Evolutionary conservation across 2,888 invertebrate genomes (phyloP).

Genomic region (Drosophila rubida): DNA sequence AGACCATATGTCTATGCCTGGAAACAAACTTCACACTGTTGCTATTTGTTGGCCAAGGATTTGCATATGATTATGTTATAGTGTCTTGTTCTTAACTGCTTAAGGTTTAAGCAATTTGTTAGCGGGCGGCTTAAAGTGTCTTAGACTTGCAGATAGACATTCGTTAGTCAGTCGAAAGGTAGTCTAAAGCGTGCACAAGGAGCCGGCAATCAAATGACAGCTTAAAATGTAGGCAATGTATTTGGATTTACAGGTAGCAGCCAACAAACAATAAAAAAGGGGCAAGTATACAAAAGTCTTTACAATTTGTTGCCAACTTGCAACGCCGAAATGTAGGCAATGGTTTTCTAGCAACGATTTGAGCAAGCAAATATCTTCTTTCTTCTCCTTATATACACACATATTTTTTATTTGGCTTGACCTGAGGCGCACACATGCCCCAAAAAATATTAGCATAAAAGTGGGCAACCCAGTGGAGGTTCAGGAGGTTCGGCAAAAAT

Average conservation of each 20-base stretch:
- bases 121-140: conserved; percentile 32
- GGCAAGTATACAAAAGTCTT: conserved; percentile 21
- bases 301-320: conserved; percentile 56
- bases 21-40: neutral
- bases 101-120: conserved; percentile 26
- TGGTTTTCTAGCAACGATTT: conserved; percentile 32
- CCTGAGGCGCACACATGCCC: conserved; percentile 49
- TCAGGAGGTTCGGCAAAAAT: conserved; percentile 57
- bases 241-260: conserved; percentile 22
- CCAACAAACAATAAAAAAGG: neutral
- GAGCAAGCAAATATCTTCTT: conserved; percentile 47
- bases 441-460: conserved; percentile 70
- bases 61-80: conserved; percentile 15
- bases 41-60: conserved; percentile 12
- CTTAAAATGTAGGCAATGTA: conserved; percentile 16
- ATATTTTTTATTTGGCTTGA: conserved; percentile 22
- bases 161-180: neutral
- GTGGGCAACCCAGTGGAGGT: conserved; percentile 40
- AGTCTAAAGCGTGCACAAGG: neutral
- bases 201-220: conserved; percentile 26
- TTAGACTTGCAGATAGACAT: conserved; percentile 5
- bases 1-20: neutral
- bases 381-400: conserved; percentile 6
- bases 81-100: neutral
- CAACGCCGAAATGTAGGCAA: conserved; percentile 29